Evolutionary conservation across 1,140 invertebrate species (phyloP), one percentile per base, ranked within the genome.

Genomic region (Drosophila willistoni): DNA sequence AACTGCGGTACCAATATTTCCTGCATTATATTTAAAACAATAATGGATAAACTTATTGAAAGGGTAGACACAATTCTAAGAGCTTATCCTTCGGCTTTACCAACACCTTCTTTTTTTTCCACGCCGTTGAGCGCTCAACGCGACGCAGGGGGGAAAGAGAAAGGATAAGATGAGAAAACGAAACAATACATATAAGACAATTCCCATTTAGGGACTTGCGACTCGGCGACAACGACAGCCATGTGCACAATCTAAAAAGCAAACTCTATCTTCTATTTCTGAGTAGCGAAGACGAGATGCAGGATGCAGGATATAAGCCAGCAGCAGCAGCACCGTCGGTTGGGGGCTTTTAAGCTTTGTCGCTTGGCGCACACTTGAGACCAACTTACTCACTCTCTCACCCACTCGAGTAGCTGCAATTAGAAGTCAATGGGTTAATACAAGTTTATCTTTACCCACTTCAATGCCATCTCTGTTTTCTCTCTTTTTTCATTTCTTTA

Each of bases 401-500:
- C 19, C 56, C 33, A 75, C 73, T 64, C 41, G 51, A 59, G 14
- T 19, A 22, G 10, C 39, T 70, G 77, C 81, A 84, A 84, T 84
- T 85, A 85, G 62, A 67, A 77, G 54, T 89, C 73, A 89, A 83
- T 83, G 76, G 71, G 66, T 64, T 74, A 84, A 73, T 62, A 54
- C 62, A 65, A 63, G 65, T 68, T 75, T 64, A 70, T 59, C 70
- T 77, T 14, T 22, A 55, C 36, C 34, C 36, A 41, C 25, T 68
- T 60, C 14, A 22, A 22, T 63, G 47, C 17, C 51, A 5, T 33
- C 41, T 22, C 14, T 42, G 33, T 34, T 9, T 63, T 68, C 34
- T 13, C 29, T 29, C 29, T 17, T 1, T 13, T 33, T 29, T 34
- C 17, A 1, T 47, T 29, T 29, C 76, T 94, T 41, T 92, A 98